Conservation (phyloP, 2,113 vertebrate genomes). For the Callipepla squamata region DNA sequence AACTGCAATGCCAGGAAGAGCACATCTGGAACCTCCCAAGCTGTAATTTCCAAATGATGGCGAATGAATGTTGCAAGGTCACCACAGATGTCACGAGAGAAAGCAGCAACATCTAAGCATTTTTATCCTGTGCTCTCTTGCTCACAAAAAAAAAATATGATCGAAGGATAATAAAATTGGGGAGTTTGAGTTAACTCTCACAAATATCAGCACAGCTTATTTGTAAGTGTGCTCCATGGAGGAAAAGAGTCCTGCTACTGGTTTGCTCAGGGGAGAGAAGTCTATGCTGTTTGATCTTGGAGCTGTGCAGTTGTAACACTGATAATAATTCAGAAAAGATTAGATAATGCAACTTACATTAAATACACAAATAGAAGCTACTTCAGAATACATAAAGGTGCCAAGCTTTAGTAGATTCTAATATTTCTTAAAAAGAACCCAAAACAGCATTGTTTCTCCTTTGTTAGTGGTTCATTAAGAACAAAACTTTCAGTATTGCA, state of each 20-base stretch:
- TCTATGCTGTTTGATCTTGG: not conserved
- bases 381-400: not conserved
- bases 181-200: not conserved
- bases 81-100: not conserved
- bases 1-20: not conserved
- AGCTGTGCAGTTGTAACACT: not conserved
- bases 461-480: not conserved
- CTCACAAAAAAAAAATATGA: not conserved
- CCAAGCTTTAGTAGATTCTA: not conserved
- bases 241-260: not conserved
- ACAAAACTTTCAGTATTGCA: not conserved
- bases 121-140: not conserved
- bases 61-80: not conserved
- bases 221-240: not conserved
- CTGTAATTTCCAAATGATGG: not conserved
- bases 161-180: not conserved
- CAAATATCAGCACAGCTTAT: not conserved
- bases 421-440: not conserved
- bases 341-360: not conserved
- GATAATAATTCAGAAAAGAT: not conserved
- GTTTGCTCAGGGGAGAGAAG: not conserved
- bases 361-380: not conserved
- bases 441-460: not conserved
- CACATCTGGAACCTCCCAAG: fast-evolving
- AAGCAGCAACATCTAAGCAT: not conserved